These are phyloP conservation scores for Steinernema khuongi DNA, from an alignment of 1,140 invertebrate genomes.

Conservation along the genomic window DNA sequence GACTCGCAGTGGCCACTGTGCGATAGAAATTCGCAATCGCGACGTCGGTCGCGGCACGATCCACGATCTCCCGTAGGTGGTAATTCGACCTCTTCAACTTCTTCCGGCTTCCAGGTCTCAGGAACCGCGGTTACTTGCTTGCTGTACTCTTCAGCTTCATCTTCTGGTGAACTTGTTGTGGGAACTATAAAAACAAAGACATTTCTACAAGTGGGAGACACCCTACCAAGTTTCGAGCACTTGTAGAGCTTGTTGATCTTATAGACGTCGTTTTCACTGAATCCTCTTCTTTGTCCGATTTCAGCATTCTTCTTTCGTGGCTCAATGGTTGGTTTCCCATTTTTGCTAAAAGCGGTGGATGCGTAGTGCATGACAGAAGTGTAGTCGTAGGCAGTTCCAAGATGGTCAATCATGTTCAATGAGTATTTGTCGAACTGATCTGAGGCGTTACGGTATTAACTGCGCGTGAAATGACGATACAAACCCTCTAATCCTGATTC, in stretches of 20 bases:
- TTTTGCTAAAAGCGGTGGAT: conserved; percentile 58
- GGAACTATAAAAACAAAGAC: conserved; percentile 19
- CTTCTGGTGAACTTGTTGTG: conserved; percentile 1
- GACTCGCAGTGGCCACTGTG: conserved; percentile 48
- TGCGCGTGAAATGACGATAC: not conserved
- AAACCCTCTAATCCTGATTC: conserved; percentile 45
- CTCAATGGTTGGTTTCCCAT: conserved; percentile 58
- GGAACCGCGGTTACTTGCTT: conserved; percentile 15
- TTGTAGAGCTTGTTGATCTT: conserved; percentile 46
- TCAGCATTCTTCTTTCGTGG: conserved; percentile 39
- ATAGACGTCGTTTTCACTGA: conserved; percentile 52
- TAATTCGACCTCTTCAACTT: conserved; percentile 6
- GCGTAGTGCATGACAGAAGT: conserved; percentile 61
- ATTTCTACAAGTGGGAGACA: not conserved
- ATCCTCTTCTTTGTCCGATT: conserved; percentile 60
- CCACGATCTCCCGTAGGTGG: conserved; percentile 17
- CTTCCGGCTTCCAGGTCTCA: not conserved
- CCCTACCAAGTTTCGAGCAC: conserved; percentile 37
- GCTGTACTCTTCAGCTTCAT: conserved; percentile 8
- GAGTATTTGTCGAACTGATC: conserved; percentile 47
- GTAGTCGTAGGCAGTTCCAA: conserved; percentile 57
- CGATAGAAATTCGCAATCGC: conserved; percentile 46
- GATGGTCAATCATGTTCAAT: conserved; percentile 44
- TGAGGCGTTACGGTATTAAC: conserved; percentile 15
- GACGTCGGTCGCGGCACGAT: conserved; percentile 33